Evolutionary conservation across 2,113 vertebrate species (phyloP).

Genomic region (Amphilophus citrinellus): DNA sequence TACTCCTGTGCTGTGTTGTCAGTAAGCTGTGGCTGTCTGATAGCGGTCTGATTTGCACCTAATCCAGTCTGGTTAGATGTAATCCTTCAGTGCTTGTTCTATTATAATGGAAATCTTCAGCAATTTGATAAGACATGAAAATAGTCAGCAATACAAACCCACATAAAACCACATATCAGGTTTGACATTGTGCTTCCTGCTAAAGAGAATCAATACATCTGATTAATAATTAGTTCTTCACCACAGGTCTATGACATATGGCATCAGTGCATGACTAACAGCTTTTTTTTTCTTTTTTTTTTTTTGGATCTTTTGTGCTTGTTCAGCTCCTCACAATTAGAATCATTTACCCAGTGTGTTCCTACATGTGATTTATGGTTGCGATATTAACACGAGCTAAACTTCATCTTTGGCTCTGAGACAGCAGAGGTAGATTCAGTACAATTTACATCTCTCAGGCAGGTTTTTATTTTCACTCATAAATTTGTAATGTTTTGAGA

Average conservation of each 20-base stretch:
- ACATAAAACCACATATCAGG: background rate
- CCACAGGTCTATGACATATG: background rate
- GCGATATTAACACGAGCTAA: constrained; percentile 8
- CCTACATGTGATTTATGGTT: background rate
- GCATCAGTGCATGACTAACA: background rate
- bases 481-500: constrained; percentile 53
- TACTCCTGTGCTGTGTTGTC: background rate
- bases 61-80: background rate
- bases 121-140: background rate
- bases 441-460: constrained; percentile 19
- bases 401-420: background rate
- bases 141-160: background rate
- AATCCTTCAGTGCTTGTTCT: background rate
- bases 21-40: background rate
- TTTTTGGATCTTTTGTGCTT: background rate
- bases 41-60: background rate
- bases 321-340: background rate
- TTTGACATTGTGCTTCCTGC: background rate
- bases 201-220: background rate
- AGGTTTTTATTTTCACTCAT: constrained; percentile 46
- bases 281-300: background rate
- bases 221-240: constrained; percentile 16
- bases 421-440: constrained; percentile 1
- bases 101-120: background rate
- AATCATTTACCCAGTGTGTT: background rate